Base-by-base conservation (phyloP, 2,113 vertebrate species). In the Sander lucioperca region DNA sequence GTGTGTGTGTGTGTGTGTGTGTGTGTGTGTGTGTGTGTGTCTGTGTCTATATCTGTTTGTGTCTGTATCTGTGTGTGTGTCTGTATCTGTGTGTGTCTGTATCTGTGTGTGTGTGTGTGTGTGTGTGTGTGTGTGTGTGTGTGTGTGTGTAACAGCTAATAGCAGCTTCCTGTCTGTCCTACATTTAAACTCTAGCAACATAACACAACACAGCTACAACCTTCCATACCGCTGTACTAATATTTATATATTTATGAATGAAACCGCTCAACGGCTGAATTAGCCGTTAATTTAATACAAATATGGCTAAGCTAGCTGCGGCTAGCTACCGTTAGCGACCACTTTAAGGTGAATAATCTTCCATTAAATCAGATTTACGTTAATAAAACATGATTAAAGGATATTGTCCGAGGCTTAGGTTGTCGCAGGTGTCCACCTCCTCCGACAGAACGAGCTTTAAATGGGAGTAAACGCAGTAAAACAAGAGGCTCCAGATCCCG, bases 361-460 rank as follows among this genome's bases (percentile, higher is more conserved):
- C 33, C 13, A 14, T 7, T 30, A 39, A 4, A 43, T 15, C 2
- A 3, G 7, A 25, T 25, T 27, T 2, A 5, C 0, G 12, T 14
- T 0, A 3, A 2, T 3, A 2, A 23, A 51, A 51, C 23, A 0
- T 0, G 0, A 6, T 18, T 1, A n/a, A 95, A 98, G 97, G 98
- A 99, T 99, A 99, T 96, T 99, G 98, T 91, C 98, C 98, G 63
- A 97, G 84, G 56, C 91, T 92, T 56, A 99, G 94, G 79, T 95
- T 94, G 25, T 97, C 96, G 91, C 98, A 99, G 77, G 91, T 95
- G 6, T 92, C 91, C 36, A 50, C 43, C 2, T 94, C 88, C 6
- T 92, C 83, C 0, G 81, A 48, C 23, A 86, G 18, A 7, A 83
- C 75, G 9, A 79, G 12, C n/a, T 47, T 76, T 6, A 96, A 1